These are phyloP conservation scores for Leptothorax acervorum DNA, from an alignment of 2,888 invertebrate species.

Conservation along the genomic window DNA sequence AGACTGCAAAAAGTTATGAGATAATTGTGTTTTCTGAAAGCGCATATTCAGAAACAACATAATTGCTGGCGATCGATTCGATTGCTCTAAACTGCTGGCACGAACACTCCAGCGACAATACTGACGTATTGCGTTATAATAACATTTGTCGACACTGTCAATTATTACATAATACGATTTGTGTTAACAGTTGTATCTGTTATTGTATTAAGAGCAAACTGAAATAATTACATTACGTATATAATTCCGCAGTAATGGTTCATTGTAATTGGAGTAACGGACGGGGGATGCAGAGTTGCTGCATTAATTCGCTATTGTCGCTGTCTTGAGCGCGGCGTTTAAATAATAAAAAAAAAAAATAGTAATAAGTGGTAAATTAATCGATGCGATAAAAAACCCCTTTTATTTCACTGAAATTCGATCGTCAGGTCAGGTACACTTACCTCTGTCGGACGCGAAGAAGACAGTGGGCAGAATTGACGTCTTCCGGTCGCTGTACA, in stretches of 20 bases:
- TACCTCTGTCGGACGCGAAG: constrained; percentile 43
- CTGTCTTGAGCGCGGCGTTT: background rate
- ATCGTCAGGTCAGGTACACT: constrained; percentile 18
- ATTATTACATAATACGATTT: background rate
- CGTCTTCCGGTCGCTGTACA: constrained; percentile 23
- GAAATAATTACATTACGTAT: background rate
- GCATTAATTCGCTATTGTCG: background rate
- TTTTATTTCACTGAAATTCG: background rate
- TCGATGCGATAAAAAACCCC: background rate
- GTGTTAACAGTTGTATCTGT: background rate
- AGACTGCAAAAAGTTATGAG: background rate
- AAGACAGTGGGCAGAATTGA: constrained; percentile 39
- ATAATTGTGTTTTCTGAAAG: background rate
- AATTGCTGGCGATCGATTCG: constrained; percentile 22
- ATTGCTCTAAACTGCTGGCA: background rate
- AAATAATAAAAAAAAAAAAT: background rate
- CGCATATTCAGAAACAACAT: background rate
- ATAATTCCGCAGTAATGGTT: background rate
- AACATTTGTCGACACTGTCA: background rate
- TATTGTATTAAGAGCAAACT: background rate
- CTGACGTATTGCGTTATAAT: background rate
- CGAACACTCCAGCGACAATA: background rate
- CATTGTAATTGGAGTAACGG: background rate
- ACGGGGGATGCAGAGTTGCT: background rate
- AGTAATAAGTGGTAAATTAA: background rate